Evolutionary conservation across 2,113 vertebrate genomes (phyloP).

Genomic region (Phyllopteryx taeniolatus): DNA sequence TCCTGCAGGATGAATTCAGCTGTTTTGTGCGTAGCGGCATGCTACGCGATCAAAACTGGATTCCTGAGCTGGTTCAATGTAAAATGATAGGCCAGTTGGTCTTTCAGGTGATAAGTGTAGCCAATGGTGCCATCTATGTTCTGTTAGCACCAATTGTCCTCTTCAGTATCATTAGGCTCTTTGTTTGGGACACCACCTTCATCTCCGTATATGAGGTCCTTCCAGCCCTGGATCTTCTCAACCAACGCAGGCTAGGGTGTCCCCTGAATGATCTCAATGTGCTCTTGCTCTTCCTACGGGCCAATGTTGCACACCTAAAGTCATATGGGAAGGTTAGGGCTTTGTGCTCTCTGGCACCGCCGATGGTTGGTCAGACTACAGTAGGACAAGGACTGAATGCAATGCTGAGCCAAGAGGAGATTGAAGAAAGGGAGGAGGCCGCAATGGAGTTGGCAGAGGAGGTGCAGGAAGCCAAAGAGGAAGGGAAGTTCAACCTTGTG

Average conservation of each 20-base stretch:
- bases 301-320: slow-evolving; percentile 83
- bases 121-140: slow-evolving; percentile 78
- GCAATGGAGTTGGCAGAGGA: slow-evolving; percentile 72
- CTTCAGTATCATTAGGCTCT: slow-evolving; percentile 85
- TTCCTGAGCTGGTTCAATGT: slow-evolving; percentile 82
- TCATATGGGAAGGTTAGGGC: slow-evolving; percentile 88
- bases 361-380: slow-evolving; percentile 69
- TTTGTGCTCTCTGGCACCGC: slow-evolving; percentile 80
- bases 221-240: slow-evolving; percentile 86
- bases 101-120: slow-evolving; percentile 88
- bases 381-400: slow-evolving; percentile 42
- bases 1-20: slow-evolving; percentile 91
- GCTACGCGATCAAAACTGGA: slow-evolving; percentile 74
- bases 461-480: slow-evolving; percentile 70
- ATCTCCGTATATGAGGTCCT: slow-evolving; percentile 91
- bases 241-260: slow-evolving; percentile 84
- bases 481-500: slow-evolving; percentile 81
- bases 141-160: slow-evolving; percentile 81
- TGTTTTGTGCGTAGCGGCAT: slow-evolving; percentile 85
- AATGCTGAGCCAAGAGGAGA: slow-evolving; percentile 68
- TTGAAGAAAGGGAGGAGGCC: slow-evolving; percentile 69
- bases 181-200: slow-evolving; percentile 90
- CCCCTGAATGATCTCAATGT: slow-evolving; percentile 92
- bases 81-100: slow-evolving; percentile 85
- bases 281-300: slow-evolving; percentile 87